Conservation (phyloP, 2,888 invertebrate genomes). For the Eristalis arbustorum region DNA sequence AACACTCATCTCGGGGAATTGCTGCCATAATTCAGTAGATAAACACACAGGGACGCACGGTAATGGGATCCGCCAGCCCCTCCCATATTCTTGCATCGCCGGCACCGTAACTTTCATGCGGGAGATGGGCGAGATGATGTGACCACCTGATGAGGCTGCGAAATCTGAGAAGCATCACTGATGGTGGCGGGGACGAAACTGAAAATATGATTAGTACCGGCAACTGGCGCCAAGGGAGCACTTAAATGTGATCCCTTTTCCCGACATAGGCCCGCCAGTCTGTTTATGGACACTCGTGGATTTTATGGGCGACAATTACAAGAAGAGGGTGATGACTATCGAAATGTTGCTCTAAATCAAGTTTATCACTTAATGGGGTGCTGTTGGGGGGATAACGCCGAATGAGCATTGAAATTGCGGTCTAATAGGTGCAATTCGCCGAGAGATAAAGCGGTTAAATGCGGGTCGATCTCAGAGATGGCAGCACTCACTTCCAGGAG, state of each 20-base stretch:
- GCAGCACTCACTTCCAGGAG: too few species aligned
- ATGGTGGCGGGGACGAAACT: background rate
- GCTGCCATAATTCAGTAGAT: slow-evolving; percentile 48
- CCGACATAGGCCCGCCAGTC: too few species aligned
- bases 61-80: slow-evolving; percentile 23
- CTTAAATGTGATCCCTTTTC: background rate
- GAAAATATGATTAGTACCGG: background rate
- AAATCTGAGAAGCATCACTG: slow-evolving; percentile 25
- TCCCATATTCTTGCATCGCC: background rate
- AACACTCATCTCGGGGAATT: slow-evolving; percentile 49
- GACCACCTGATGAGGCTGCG: slow-evolving; percentile 44
- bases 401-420: background rate
- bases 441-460: background rate
- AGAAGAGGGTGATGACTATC: background rate
- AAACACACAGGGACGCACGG: slow-evolving; percentile 28
- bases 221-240: slow-evolving; percentile 3
- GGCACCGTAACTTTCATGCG: background rate
- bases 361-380: background rate
- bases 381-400: background rate
- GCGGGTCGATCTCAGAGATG: background rate
- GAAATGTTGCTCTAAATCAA: background rate
- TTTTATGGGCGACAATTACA: slow-evolving; percentile 6
- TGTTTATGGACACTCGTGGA: background rate
- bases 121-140: slow-evolving; percentile 10
- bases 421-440: background rate